A percentile compares a stretch with the other conserved stretches of the same genome.
Evolutionary conservation across 2,113 vertebrate genomes (phyloP).

Genomic region (Phyllopteryx taeniolatus): DNA sequence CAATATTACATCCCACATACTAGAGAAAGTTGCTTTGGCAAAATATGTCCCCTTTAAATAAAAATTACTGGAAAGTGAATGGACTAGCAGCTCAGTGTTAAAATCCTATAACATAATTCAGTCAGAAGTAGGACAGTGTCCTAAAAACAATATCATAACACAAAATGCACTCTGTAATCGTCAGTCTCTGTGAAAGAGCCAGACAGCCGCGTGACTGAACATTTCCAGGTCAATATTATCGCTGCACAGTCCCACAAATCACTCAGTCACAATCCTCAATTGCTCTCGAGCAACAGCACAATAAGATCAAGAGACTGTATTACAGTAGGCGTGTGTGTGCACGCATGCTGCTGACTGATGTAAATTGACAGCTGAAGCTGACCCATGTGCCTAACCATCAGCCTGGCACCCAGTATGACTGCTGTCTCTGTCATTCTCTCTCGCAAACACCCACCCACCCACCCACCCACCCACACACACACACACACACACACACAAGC

Average conservation of each 20-base stretch:
- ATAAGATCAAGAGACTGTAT: constrained; percentile 10
- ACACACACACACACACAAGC: not conserved
- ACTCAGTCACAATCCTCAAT: not conserved
- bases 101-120: not conserved
- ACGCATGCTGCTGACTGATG: constrained; percentile 6
- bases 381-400: constrained; percentile 22
- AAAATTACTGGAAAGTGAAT: not conserved
- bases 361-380: constrained; percentile 27
- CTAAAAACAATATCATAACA: not conserved
- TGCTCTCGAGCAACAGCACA: constrained; percentile 12
- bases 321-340: constrained; percentile 13
- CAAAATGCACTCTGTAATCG: not conserved
- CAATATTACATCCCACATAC: too few relatives aligned
- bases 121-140: not conserved
- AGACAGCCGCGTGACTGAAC: not conserved
- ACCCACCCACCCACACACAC: constrained; percentile 6
- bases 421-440: constrained; percentile 11
- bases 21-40: not conserved
- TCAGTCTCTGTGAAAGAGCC: not conserved
- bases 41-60: not conserved
- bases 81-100: not conserved
- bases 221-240: constrained; percentile 9
- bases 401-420: constrained; percentile 21
- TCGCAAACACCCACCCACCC: not conserved
- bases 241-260: constrained; percentile 9